Conservation (phyloP, 1,140 invertebrate genomes). For the Eurytemora carolleeae region DNA sequence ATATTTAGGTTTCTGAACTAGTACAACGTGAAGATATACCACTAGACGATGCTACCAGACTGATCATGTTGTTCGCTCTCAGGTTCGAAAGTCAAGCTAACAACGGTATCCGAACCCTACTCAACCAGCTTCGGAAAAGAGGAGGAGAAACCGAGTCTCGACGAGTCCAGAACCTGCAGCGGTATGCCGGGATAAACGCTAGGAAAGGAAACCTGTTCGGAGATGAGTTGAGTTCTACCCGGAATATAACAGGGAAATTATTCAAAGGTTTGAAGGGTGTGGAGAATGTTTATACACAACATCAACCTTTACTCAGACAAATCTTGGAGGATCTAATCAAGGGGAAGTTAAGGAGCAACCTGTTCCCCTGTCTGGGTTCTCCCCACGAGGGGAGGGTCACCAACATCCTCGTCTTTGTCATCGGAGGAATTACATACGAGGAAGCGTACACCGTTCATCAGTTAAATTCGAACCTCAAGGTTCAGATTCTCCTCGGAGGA, state of each 20-base stretch:
- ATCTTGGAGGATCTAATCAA: constrained; percentile 70
- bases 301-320: constrained; percentile 63
- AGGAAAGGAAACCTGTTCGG: not conserved
- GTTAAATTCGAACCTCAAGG: constrained; percentile 51
- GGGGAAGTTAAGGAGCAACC: constrained; percentile 55
- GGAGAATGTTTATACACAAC: constrained; percentile 93
- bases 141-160: constrained; percentile 26
- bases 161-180: not conserved
- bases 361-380: constrained; percentile 54
- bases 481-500: constrained; percentile 65
- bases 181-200: not conserved
- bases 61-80: constrained; percentile 81
- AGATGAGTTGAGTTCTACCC: not conserved
- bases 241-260: not conserved
- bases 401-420: constrained; percentile 80
- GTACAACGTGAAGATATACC: constrained; percentile 46
- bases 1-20: constrained; percentile 41
- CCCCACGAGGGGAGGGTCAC: constrained; percentile 38
- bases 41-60: constrained; percentile 55
- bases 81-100: constrained; percentile 73
- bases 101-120: constrained; percentile 52
- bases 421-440: constrained; percentile 93
- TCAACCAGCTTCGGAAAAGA: constrained; percentile 48
- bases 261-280: constrained; percentile 39
- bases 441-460: constrained; percentile 71